Evolutionary conservation across 2,888 invertebrate species (phyloP).

Genomic region (Callyntrura guangdongensis): DNA sequence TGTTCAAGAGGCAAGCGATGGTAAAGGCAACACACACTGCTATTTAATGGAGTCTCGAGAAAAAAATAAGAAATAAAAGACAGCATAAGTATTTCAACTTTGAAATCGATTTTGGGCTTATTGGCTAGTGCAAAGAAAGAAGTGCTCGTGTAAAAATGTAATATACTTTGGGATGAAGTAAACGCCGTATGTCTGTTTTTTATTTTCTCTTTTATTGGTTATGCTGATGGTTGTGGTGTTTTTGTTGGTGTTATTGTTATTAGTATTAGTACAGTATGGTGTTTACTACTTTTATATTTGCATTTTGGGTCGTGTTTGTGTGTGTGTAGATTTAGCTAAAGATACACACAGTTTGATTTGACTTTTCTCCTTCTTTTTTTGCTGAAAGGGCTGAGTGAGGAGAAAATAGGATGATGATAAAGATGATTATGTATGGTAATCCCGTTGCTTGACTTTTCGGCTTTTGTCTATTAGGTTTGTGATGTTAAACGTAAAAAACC

Average conservation of each 20-base stretch:
- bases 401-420: background rate
- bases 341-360: conserved; percentile 30
- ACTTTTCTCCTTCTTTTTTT: conserved; percentile 17
- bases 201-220: background rate
- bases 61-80: conserved; percentile 30
- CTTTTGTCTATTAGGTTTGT: background rate
- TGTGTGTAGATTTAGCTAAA: background rate
- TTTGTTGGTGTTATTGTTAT: conserved; percentile 40
- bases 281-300: conserved; percentile 48
- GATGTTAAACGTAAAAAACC: conserved; percentile 1
- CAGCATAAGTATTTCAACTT: conserved; percentile 8
- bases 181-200: background rate
- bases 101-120: conserved; percentile 58
- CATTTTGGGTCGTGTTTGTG: background rate
- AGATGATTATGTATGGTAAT: conserved; percentile 15
- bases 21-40: conserved; percentile 11
- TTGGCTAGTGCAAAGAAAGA: background rate
- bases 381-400: background rate
- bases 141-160: conserved; percentile 16
- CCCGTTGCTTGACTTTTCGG: conserved; percentile 55
- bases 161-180: background rate
- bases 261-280: conserved; percentile 1
- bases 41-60: background rate
- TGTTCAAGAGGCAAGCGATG: background rate
- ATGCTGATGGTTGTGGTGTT: background rate